Evolutionary conservation across 2,113 vertebrate species (phyloP).

Genomic region (Coryphaenoides rupestris): DNA sequence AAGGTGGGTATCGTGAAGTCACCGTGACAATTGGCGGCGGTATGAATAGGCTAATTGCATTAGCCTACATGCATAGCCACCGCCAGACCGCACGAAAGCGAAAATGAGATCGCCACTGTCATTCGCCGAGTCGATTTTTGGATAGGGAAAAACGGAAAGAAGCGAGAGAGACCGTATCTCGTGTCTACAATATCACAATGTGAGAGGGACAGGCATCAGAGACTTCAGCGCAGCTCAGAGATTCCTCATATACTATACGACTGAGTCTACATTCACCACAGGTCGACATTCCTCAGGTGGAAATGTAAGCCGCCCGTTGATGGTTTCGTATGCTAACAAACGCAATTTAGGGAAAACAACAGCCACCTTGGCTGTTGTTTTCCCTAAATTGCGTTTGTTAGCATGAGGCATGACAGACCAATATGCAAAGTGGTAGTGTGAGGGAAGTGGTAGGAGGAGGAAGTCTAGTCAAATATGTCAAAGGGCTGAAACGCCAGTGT

Average conservation of each 20-base stretch:
- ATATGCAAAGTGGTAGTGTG: constrained; percentile 31
- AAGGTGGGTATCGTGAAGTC: constrained; percentile 39
- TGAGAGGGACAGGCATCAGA: too few species aligned
- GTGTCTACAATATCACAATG: too few species aligned
- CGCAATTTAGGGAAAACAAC: constrained; percentile 20
- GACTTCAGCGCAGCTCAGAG: too few species aligned
- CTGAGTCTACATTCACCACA: too few species aligned
- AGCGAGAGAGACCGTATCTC: too few species aligned
- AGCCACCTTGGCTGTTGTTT: too few species aligned
- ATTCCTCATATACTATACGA: too few species aligned
- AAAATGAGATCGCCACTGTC: not conserved
- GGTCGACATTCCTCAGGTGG: too few species aligned
- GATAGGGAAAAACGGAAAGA: too few species aligned
- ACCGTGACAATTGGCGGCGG: constrained; percentile 15
- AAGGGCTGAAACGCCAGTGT: not conserved
- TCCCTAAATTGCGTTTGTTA: too few species aligned
- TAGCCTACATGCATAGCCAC: not conserved
- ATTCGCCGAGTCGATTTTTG: not conserved
- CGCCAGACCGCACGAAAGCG: not conserved
- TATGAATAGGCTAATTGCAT: constrained; percentile 1
- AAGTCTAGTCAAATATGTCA: constrained; percentile 40
- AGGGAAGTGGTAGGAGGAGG: constrained; percentile 49
- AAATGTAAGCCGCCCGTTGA: too few species aligned
- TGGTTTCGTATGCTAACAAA: constrained; percentile 21
- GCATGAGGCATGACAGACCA: constrained; percentile 18